phyloP scores from a whole-genome alignment of 2,113 vertebrate genomes.

The Alectura lathami region DNA sequence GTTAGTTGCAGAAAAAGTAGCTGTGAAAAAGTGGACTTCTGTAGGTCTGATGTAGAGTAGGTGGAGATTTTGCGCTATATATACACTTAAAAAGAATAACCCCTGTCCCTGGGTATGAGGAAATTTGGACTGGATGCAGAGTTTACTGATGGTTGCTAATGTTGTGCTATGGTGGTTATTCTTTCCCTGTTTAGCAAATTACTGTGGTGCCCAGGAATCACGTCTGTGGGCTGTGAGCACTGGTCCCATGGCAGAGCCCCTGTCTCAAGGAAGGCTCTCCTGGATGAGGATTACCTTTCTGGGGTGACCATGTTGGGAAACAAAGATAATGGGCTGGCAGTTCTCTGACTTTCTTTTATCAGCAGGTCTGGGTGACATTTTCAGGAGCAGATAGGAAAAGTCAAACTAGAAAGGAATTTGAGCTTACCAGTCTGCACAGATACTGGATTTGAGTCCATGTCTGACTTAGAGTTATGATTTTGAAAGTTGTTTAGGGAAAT shows the following conservation, averaged over 20 bases:
- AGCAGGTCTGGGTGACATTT: constrained; percentile 48
- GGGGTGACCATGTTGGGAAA: not conserved
- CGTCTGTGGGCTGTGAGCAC: not conserved
- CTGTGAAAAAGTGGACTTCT: not conserved
- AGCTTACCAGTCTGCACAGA: constrained; percentile 38
- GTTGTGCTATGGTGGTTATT: not conserved
- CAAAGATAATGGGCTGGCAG: not conserved
- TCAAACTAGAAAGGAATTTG: constrained; percentile 49
- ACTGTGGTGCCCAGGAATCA: not conserved
- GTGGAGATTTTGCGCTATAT: not conserved
- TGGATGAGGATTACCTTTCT: not conserved
- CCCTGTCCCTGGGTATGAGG: not conserved
- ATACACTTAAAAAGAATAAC: not conserved
- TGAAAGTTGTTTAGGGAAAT: constrained; percentile 46
- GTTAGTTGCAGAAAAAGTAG: not conserved
- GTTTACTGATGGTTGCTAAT: not conserved
- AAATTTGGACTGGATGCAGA: not conserved
- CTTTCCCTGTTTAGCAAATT: not conserved
- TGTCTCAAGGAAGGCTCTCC: not conserved
- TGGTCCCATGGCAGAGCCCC: not conserved
- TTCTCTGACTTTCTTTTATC: constrained; percentile 4
- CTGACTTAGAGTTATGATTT: constrained; percentile 14
- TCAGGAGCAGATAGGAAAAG: constrained; percentile 18
- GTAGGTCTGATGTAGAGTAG: not conserved
- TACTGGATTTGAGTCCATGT: constrained; percentile 14